These are phyloP conservation scores for Chaetogeoica ovagalla DNA, from an alignment of 2,888 invertebrate species.

Conservation along the genomic window DNA sequence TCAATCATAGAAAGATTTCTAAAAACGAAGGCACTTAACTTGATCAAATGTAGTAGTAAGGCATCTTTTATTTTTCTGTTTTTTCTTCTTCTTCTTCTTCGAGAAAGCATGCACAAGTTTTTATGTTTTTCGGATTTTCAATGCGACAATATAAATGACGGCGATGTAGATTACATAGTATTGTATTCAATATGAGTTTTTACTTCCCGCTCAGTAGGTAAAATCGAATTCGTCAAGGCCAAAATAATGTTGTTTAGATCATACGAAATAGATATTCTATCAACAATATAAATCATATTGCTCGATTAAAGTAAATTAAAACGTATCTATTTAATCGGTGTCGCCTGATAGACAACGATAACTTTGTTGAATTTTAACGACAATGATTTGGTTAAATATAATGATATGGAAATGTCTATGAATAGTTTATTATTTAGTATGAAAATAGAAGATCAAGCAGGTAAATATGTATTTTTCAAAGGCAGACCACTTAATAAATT, in stretches of 20 bases:
- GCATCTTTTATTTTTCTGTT: neutral
- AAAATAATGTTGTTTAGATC: neutral
- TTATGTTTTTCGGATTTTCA: neutral
- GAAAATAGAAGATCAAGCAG: too few species aligned
- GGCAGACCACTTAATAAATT: too few species aligned
- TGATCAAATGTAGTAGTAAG: constrained; percentile 30
- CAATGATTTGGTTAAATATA: too few species aligned
- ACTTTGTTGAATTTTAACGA: too few species aligned
- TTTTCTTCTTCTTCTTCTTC: neutral
- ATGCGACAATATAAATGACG: neutral
- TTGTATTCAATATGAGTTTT: neutral
- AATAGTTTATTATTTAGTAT: too few species aligned
- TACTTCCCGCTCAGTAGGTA: neutral
- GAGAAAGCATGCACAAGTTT: neutral
- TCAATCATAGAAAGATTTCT: constrained; percentile 47
- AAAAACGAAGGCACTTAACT: constrained; percentile 32
- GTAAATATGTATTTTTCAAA: too few species aligned
- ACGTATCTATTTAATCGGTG: too few species aligned
- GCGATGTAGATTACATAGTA: neutral
- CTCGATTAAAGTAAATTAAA: too few species aligned
- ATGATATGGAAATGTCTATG: too few species aligned
- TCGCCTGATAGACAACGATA: too few species aligned
- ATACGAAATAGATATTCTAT: too few species aligned
- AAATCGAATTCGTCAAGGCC: neutral
- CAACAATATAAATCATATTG: too few species aligned